Conservation (phyloP, 2,113 vertebrate species). For the Apus apus region DNA sequence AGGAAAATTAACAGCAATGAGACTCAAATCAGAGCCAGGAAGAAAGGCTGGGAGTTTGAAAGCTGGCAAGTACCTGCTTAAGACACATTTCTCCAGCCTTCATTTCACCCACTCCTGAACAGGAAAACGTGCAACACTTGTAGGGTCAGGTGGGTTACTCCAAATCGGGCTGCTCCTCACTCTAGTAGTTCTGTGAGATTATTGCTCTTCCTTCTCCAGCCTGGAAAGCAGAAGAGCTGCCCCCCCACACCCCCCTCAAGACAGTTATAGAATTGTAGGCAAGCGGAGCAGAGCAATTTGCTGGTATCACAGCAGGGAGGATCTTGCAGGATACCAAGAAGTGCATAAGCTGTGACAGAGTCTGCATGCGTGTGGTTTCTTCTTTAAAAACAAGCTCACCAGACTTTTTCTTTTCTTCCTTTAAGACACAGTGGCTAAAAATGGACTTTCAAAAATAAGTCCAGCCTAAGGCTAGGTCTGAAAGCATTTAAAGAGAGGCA, state of each 20-base stretch:
- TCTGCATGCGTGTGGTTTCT: neutral
- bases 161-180: neutral
- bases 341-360: neutral
- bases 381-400: neutral
- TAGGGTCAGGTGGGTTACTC: neutral
- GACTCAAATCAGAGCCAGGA: neutral
- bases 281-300: neutral
- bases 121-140: neutral
- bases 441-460: slow-evolving; percentile 44
- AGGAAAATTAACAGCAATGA: neutral
- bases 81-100: neutral
- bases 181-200: neutral
- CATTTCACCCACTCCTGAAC: neutral
- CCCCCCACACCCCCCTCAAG: no score
- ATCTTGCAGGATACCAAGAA: neutral
- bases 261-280: neutral
- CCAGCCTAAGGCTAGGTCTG: slow-evolving; percentile 8
- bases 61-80: neutral
- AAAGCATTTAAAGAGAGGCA: neutral
- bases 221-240: neutral
- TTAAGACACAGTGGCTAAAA: neutral
- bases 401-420: neutral
- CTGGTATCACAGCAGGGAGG: fast-evolving
- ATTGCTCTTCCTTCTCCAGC: neutral
- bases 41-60: neutral